Percentiles rank a stretch among this genome's conserved stretches.
Conservation (phyloP, 2,113 vertebrate genomes). For the Rhabdomys dilectus region DNA sequence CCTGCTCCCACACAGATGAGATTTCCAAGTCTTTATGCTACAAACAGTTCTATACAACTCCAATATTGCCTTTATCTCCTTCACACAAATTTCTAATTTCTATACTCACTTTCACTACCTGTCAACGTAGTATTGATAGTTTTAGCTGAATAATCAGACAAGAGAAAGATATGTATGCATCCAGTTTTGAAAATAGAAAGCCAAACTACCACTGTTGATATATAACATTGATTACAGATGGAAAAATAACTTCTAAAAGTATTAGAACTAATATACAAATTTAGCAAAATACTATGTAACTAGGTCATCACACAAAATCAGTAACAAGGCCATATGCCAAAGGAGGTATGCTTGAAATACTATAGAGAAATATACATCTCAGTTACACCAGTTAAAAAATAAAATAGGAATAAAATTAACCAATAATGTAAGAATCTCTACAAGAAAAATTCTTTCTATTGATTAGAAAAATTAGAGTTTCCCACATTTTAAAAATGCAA, state of each 20-base stretch:
- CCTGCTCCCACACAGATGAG: rapidly evolving
- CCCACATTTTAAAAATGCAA: background rate
- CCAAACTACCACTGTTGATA: background rate
- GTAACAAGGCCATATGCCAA: background rate
- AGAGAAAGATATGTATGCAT: background rate
- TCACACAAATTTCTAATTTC: background rate
- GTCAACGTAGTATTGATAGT: background rate
- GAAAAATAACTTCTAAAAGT: background rate
- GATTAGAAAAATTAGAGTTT: background rate
- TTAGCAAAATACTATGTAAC: background rate
- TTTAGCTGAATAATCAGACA: background rate
- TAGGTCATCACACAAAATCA: background rate
- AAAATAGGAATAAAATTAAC: background rate
- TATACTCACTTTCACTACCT: background rate
- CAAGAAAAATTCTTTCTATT: background rate
- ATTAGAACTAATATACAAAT: background rate
- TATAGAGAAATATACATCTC: background rate
- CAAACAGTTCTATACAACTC: background rate
- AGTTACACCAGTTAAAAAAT: background rate
- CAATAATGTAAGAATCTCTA: background rate
- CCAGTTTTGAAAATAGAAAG: background rate
- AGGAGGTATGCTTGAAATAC: background rate
- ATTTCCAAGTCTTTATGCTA: background rate
- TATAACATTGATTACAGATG: background rate
- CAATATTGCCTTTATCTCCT: background rate